phyloP scores from a whole-genome alignment of 1,140 invertebrate genomes.

The Vollenhovia emeryi region DNA sequence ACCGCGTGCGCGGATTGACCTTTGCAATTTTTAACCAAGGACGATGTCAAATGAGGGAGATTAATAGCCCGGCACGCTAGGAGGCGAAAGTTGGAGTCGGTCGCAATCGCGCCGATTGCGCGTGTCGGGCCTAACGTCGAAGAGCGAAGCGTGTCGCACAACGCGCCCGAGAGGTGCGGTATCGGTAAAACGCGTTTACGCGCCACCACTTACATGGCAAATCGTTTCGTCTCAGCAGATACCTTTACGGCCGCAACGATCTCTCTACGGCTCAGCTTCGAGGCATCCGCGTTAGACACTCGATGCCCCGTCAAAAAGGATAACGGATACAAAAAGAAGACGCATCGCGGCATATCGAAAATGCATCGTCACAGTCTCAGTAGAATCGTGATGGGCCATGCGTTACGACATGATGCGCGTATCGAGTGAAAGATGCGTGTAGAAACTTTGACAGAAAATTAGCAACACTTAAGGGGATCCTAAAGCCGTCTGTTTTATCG shows the following conservation, averaged over 20 bases:
- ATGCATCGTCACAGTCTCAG: not conserved
- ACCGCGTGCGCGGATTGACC: conserved; percentile 35
- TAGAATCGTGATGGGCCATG: not conserved
- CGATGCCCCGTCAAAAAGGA: not conserved
- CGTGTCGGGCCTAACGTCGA: conserved; percentile 51
- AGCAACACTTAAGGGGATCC: no score
- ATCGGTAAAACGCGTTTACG: conserved; percentile 46
- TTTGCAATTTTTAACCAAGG: conserved; percentile 47
- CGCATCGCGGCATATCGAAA: not conserved
- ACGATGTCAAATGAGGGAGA: conserved; percentile 43
- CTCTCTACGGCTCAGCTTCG: conserved; percentile 18
- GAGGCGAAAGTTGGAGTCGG: conserved; percentile 58
- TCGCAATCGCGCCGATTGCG: conserved; percentile 40
- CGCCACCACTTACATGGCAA: conserved; percentile 69
- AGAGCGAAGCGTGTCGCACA: conserved; percentile 28
- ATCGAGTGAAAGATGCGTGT: not conserved
- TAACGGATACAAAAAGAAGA: not conserved
- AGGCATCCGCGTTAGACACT: not conserved
- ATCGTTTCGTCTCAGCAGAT: conserved; percentile 68
- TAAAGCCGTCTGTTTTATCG: no score
- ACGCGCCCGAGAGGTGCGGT: conserved; percentile 55
- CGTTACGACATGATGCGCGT: not conserved
- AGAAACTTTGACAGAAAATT: not conserved
- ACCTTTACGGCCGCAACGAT: conserved; percentile 58
- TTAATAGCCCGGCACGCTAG: conserved; percentile 62